Evolutionary conservation across 2,113 vertebrate species (phyloP).

Genomic region (Tichodroma muraria): DNA sequence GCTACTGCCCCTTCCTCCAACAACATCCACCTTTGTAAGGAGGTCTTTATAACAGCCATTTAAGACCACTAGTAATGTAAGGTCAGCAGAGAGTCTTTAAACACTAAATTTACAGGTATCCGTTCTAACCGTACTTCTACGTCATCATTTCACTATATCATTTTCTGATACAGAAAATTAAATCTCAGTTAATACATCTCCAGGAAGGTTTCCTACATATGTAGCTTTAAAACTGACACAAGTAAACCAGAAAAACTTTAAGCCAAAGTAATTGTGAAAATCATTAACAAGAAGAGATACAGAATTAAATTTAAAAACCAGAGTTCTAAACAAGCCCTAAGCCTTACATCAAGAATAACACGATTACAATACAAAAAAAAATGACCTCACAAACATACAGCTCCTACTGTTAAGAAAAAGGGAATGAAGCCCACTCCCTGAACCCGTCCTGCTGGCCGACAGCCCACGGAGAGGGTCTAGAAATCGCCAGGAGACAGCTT

Average conservation of each 20-base stretch:
- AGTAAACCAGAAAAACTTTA: not conserved
- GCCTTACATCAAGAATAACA: not conserved
- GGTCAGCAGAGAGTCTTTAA: not conserved
- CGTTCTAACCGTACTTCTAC: not conserved
- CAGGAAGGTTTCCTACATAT: not conserved
- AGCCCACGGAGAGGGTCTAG: not conserved
- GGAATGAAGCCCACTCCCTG: not conserved
- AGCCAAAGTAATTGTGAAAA: not conserved
- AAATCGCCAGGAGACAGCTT: not conserved
- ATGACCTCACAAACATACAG: too few species aligned
- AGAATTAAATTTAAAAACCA: not conserved
- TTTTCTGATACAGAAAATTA: not conserved
- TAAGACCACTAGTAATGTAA: not conserved
- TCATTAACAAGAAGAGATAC: not conserved
- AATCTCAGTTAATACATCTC: not conserved
- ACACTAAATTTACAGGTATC: not conserved
- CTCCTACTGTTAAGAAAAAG: not conserved
- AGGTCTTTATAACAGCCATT: not conserved
- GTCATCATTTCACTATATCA: not conserved
- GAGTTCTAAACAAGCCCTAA: not conserved
- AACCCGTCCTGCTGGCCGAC: not conserved
- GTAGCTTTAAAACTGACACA: not conserved
- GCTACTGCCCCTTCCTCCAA: not conserved
- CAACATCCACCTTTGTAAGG: not conserved
- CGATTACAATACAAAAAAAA: fast-evolving